Evolutionary conservation across 2,113 vertebrate genomes (phyloP), one percentile per base, ranked within the genome.

Genomic region (Pangasianodon hypophthalmus): DNA sequence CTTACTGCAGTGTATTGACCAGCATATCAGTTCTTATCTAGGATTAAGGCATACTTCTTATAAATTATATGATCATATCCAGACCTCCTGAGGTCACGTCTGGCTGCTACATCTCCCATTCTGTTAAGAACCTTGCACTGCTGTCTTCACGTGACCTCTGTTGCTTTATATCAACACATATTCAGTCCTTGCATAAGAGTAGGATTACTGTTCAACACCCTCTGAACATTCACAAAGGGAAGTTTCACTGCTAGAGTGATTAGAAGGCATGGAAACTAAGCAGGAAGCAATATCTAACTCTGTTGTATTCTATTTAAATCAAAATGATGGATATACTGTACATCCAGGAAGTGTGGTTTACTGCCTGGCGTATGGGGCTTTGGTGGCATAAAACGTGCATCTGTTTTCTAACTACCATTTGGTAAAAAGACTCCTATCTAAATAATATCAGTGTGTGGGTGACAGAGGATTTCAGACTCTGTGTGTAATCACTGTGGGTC

Each of bases 401-500:
- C 85, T 62, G 46, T 82, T 86, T 67, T 84, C 41, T 29, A 32
- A 69, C 48, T 11, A 46, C 41, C 44, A 56, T 86, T 80, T 60
- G 87, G 41, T 56, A 62, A 73, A 73, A 88, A 71, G 41, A 54
- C 50, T 56, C 60, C 19, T 32, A 3, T 77, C 21, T 44, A 75
- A 52, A 82, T 88, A 18, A 86, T 86, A 54, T 75, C 60, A 86
- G 83, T 64, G 71, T 85, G 62, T 87, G 88, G 32, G 81, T 89
- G 67, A 81, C 32, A 32, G 8, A 71, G 48, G 37, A 46, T 41
- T 86, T 26, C 52, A 71, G 64, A 26, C 44, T 91, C 71, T 90
- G 82, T 90, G 8, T 90, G 48, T 91, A 54, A 84, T 90, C 48
- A 81, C 64, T 77, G 64, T 84, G 90, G 83, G 58, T 91, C 87